Conservation (phyloP, 2,888 invertebrate genomes). For the Drosophila austrosaltans region DNA sequence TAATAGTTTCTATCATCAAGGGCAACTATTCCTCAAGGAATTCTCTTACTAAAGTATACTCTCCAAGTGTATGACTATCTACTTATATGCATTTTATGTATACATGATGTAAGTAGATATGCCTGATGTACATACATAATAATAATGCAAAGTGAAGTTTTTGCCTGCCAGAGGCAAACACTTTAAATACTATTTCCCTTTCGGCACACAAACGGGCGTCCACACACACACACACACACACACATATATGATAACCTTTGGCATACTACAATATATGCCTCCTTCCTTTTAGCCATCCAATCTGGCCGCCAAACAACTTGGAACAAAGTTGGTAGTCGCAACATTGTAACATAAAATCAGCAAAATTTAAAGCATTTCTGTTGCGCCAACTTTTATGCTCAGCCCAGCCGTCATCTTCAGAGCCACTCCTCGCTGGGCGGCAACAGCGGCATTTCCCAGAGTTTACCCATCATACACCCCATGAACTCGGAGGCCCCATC, state of each 20-base stretch:
- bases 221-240: slow-evolving; percentile 7
- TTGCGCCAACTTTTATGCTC: slow-evolving; percentile 30
- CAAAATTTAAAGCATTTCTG: slow-evolving; percentile 34
- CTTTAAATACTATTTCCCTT: slow-evolving; percentile 26
- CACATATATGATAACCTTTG: slow-evolving; percentile 21
- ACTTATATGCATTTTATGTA: not conserved
- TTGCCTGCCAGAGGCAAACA: slow-evolving; percentile 16
- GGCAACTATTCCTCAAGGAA: too few relatives aligned
- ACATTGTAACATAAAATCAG: slow-evolving; percentile 31
- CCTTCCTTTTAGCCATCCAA: slow-evolving; percentile 3
- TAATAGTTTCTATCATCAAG: too few relatives aligned
- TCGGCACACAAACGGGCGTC: slow-evolving; percentile 6
- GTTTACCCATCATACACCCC: slow-evolving; percentile 8
- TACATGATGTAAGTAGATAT: slow-evolving; percentile 6
- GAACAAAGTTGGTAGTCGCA: slow-evolving; percentile 29
- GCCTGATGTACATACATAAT: slow-evolving; percentile 17
- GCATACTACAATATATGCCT: slow-evolving; percentile 18
- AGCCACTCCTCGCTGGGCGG: not conserved
- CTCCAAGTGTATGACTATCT: not conserved
- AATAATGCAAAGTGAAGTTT: slow-evolving; percentile 29
- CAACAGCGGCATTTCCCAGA: slow-evolving; percentile 1
- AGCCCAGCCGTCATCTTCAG: slow-evolving; percentile 28
- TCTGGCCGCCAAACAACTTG: slow-evolving; percentile 21
- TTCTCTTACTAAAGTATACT: too few relatives aligned
- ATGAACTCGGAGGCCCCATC: not conserved